Percentiles rank a stretch among this genome's conserved stretches.
Evolutionary conservation across 1,140 invertebrate genomes (phyloP).

Genomic region (Kradibia gibbosae): DNA sequence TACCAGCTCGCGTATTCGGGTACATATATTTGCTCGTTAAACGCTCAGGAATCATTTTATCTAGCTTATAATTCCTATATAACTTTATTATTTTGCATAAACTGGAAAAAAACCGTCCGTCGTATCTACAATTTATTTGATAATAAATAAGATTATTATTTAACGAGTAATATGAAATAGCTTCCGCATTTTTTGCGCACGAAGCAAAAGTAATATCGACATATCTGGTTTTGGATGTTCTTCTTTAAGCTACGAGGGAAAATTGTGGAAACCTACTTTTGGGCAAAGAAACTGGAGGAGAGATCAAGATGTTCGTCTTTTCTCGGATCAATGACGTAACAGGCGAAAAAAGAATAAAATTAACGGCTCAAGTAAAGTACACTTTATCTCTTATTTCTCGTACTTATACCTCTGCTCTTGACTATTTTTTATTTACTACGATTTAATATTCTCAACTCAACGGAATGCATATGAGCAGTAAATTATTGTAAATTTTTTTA

Average conservation of each 20-base stretch:
- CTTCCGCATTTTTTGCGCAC: not conserved
- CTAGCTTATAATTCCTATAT: too few relatives aligned
- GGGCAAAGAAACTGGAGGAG: not conserved
- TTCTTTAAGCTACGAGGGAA: not conserved
- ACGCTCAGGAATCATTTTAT: too few relatives aligned
- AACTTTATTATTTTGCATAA: too few relatives aligned
- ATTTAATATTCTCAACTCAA: not conserved
- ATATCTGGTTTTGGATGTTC: not conserved
- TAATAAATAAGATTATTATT: too few relatives aligned
- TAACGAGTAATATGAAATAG: too few relatives aligned
- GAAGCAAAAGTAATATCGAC: not conserved
- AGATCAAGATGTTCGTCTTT: not conserved
- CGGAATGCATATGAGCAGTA: not conserved
- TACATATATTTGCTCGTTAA: too few relatives aligned
- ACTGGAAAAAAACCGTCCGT: too few relatives aligned
- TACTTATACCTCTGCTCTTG: not conserved
- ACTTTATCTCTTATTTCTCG: not conserved
- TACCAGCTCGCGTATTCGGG: too few relatives aligned
- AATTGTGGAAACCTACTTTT: constrained; percentile 12
- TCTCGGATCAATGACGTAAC: not conserved
- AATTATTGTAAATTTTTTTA: not conserved
- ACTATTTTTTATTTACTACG: not conserved
- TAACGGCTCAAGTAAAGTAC: not conserved
- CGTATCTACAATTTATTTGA: too few relatives aligned
- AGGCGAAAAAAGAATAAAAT: not conserved